A percentile compares a stretch with the other conserved stretches of the same genome.
Conservation (phyloP, 1,140 invertebrate species). For the Drosophila insularis region DNA sequence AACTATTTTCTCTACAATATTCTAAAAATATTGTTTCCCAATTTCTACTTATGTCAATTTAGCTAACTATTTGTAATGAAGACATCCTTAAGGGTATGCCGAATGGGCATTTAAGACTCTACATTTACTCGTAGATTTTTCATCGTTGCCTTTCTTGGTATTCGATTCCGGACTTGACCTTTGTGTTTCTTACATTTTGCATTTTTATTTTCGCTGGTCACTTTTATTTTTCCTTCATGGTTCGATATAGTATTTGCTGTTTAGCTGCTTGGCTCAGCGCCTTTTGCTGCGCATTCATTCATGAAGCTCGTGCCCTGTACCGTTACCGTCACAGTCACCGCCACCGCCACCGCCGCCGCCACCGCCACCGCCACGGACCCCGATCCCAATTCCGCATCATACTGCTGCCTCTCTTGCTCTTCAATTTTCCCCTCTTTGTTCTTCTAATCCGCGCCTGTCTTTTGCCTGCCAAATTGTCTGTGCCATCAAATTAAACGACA, state of each 20-base stretch:
- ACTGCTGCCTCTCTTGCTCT: background rate
- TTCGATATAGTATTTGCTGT: slow-evolving; percentile 22
- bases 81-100: background rate
- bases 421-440: background rate
- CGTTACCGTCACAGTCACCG: no score
- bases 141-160: slow-evolving; percentile 16
- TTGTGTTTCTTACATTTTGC: slow-evolving; percentile 30
- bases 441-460: slow-evolving; percentile 42
- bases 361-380: background rate
- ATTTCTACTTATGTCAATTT: no score
- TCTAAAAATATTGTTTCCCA: no score
- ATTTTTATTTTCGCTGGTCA: slow-evolving; percentile 44
- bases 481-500: slow-evolving; percentile 72
- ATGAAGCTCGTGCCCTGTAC: slow-evolving; percentile 31
- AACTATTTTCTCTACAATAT: no score
- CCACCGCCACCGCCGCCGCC: background rate
- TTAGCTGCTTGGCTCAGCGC: slow-evolving; percentile 50
- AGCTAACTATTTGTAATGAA: background rate
- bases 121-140: slow-evolving; percentile 10
- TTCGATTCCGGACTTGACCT: slow-evolving; percentile 4
- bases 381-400: background rate
- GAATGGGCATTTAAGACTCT: background rate
- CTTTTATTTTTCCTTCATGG: slow-evolving; percentile 43
- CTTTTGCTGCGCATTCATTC: slow-evolving; percentile 45
- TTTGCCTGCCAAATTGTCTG: slow-evolving; percentile 64